phyloP scores from a whole-genome alignment of 2,113 vertebrate species.

The Triplophysa rosa region DNA sequence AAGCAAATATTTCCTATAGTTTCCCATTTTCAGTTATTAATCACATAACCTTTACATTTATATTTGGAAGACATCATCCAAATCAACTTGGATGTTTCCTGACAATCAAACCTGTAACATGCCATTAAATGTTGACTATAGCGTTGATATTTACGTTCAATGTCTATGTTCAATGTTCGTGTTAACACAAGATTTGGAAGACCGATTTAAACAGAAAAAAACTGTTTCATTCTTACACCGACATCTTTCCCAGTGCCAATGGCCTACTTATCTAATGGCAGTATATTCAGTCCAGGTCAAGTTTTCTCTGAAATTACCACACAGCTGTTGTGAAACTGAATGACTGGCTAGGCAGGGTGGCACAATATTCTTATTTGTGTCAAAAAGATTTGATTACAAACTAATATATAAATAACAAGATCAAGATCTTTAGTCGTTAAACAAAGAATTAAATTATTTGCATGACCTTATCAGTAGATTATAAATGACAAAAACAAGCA shows the following conservation, averaged over 20 bases:
- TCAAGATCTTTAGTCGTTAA: too few relatives aligned
- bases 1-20: too few relatives aligned
- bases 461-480: not conserved
- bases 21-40: too few relatives aligned
- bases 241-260: slow-evolving; percentile 43
- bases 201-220: not conserved
- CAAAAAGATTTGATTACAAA: slow-evolving; percentile 19
- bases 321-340: slow-evolving; percentile 39
- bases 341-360: not conserved
- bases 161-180: too few relatives aligned
- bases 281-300: slow-evolving; percentile 58
- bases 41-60: too few relatives aligned
- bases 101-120: too few relatives aligned
- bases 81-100: too few relatives aligned
- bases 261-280: slow-evolving; percentile 60
- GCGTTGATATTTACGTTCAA: not conserved
- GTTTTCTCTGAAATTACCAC: slow-evolving; percentile 48
- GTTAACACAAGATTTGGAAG: not conserved
- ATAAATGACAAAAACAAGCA: slow-evolving; percentile 19
- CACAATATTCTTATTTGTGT: slow-evolving; percentile 18
- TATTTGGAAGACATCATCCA: too few relatives aligned
- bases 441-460: too few relatives aligned
- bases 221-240: not conserved
- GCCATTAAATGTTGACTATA: too few relatives aligned
- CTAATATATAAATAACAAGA: not conserved